A percentile compares a stretch with the other conserved stretches of the same genome.
Evolutionary conservation across 1,140 invertebrate species (phyloP).

Genomic region (Neelides sp.): DNA sequence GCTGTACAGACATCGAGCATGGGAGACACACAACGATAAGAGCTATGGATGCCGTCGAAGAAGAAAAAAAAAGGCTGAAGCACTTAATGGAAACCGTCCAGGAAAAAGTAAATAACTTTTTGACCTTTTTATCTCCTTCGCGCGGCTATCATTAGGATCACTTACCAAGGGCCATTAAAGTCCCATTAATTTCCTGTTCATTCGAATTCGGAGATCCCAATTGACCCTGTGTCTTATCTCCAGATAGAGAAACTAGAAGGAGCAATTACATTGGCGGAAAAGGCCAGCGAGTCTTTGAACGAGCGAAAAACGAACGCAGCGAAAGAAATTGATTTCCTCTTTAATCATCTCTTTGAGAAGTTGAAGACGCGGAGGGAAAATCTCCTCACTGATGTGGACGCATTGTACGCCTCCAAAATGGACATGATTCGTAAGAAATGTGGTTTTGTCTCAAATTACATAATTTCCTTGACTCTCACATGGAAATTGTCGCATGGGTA

Average conservation of each 20-base stretch:
- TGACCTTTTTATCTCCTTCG: too few species aligned
- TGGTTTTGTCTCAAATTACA: not conserved
- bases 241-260: slow-evolving; percentile 38
- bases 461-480: not conserved
- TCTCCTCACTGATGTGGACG: slow-evolving; percentile 38
- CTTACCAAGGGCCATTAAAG: too few species aligned
- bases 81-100: slow-evolving; percentile 37
- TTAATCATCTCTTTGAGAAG: slow-evolving; percentile 35
- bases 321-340: slow-evolving; percentile 35
- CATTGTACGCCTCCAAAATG: slow-evolving; percentile 37
- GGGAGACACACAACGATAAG: slow-evolving; percentile 39
- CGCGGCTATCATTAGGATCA: too few species aligned
- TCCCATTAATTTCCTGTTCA: too few species aligned
- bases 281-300: slow-evolving; percentile 34
- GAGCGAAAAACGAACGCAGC: slow-evolving; percentile 35
- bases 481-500: too few species aligned
- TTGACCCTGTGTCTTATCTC: slow-evolving; percentile 1
- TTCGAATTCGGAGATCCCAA: not conserved
- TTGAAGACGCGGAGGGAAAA: slow-evolving; percentile 36
- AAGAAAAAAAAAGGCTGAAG: slow-evolving; percentile 38
- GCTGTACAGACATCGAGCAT: slow-evolving; percentile 44
- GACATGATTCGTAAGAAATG: slow-evolving; percentile 34
- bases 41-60: slow-evolving; percentile 40
- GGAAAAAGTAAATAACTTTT: slow-evolving; percentile 34
- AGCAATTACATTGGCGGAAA: slow-evolving; percentile 36